A percentile compares a stretch with the other conserved stretches of the same genome.
These are phyloP conservation scores for Hemiprocne comata DNA, from an alignment of 2,113 vertebrate species.

Conservation along the genomic window DNA sequence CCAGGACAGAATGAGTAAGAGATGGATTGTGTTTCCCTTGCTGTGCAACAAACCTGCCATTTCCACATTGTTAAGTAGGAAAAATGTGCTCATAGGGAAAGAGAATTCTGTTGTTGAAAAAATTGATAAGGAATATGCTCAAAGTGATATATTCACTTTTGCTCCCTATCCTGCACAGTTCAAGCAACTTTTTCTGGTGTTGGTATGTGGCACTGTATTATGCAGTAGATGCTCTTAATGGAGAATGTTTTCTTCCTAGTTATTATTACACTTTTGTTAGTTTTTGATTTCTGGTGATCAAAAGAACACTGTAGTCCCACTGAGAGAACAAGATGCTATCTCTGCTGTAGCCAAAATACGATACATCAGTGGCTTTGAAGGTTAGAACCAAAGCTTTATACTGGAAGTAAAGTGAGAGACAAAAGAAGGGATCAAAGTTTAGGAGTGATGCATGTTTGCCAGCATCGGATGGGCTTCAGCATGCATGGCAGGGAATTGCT, in stretches of 20 bases:
- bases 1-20: background rate
- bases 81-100: background rate
- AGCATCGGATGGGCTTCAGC: background rate
- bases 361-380: conserved; percentile 23
- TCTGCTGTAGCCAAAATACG: background rate
- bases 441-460: background rate
- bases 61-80: background rate
- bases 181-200: background rate
- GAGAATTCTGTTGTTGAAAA: background rate
- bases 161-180: background rate
- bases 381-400: background rate
- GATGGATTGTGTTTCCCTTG: background rate
- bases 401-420: background rate
- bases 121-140: background rate
- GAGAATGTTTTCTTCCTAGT: background rate
- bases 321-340: background rate
- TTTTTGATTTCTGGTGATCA: conserved; percentile 50
- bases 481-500: background rate
- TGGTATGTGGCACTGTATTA: background rate
- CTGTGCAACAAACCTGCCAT: background rate
- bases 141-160: background rate
- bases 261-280: background rate
- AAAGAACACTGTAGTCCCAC: background rate
- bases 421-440: conserved; percentile 34
- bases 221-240: background rate